Evolutionary conservation across 2,888 invertebrate genomes (phyloP).

Genomic region (Pyrgus malvae): DNA sequence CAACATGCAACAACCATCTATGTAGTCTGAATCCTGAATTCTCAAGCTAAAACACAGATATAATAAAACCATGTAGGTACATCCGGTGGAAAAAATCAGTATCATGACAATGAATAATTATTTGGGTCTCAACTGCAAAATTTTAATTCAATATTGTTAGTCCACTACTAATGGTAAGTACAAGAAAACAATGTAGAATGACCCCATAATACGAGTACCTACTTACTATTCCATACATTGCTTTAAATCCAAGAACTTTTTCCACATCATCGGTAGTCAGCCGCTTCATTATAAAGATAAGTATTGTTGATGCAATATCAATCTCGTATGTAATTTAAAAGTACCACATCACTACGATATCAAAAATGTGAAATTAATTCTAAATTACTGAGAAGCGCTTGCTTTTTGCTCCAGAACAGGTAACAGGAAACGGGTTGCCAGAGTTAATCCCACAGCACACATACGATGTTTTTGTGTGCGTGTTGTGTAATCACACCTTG

Average conservation of each 20-base stretch:
- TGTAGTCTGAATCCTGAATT: too few relatives aligned
- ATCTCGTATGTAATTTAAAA: conserved; percentile 28
- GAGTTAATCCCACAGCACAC: conserved; percentile 66
- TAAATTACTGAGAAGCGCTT: conserved; percentile 64
- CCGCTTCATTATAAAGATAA: conserved; percentile 16
- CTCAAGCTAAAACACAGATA: too few relatives aligned
- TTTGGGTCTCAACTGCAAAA: too few relatives aligned
- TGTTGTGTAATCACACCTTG: conserved; percentile 60
- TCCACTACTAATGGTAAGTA: too few relatives aligned
- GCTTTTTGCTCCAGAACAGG: conserved; percentile 74
- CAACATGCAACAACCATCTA: too few relatives aligned
- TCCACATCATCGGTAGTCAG: neutral
- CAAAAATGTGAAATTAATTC: conserved; percentile 73
- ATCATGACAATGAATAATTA: too few relatives aligned
- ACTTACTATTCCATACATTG: neutral
- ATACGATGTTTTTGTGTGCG: conserved; percentile 44
- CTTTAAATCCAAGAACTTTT: neutral
- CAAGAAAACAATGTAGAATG: neutral
- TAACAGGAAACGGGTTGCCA: conserved; percentile 79
- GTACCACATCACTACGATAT: conserved; percentile 35
- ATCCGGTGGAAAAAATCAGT: too few relatives aligned
- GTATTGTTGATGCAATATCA: conserved; percentile 25
- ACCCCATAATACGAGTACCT: neutral
- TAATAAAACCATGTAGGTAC: too few relatives aligned
- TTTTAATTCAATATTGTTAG: too few relatives aligned